Percentiles rank a stretch among this genome's conserved stretches.
Conservation (phyloP, 2,888 invertebrate genomes). For the Eucera pruinosa region DNA sequence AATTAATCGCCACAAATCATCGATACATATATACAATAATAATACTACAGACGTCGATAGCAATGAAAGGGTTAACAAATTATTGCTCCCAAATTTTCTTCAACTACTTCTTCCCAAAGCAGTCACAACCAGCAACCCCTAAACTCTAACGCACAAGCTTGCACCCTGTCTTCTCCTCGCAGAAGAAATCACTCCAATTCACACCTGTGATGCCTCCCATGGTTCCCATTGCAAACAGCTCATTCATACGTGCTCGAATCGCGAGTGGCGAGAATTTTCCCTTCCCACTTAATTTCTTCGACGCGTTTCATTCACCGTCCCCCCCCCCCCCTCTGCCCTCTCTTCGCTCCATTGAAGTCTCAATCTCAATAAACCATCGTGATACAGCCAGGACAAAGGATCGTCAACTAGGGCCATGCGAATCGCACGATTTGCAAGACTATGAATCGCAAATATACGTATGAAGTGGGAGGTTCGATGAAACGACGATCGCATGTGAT, state of each 20-base stretch:
- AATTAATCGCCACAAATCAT: too few species aligned
- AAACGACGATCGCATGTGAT: constrained; percentile 75
- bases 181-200: not conserved
- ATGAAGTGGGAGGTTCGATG: constrained; percentile 30
- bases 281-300: constrained; percentile 11
- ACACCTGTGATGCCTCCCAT: not conserved
- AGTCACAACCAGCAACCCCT: too few species aligned
- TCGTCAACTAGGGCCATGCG: too few species aligned
- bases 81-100: too few species aligned
- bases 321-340: not conserved
- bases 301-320: constrained; percentile 6
- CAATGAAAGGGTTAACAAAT: too few species aligned
- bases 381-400: constrained; percentile 15
- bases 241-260: constrained; percentile 10
- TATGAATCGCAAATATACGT: too few species aligned
- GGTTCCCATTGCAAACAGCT: not conserved
- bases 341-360: not conserved
- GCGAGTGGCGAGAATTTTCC: not conserved
- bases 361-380: not conserved
- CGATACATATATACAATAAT: too few species aligned
- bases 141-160: too few species aligned
- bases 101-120: too few species aligned
- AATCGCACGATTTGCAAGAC: too few species aligned
- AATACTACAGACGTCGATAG: too few species aligned
- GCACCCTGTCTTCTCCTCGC: not conserved